Base-by-base conservation (phyloP, 2,113 vertebrate genomes). In the Syrmaticus mikado region DNA sequence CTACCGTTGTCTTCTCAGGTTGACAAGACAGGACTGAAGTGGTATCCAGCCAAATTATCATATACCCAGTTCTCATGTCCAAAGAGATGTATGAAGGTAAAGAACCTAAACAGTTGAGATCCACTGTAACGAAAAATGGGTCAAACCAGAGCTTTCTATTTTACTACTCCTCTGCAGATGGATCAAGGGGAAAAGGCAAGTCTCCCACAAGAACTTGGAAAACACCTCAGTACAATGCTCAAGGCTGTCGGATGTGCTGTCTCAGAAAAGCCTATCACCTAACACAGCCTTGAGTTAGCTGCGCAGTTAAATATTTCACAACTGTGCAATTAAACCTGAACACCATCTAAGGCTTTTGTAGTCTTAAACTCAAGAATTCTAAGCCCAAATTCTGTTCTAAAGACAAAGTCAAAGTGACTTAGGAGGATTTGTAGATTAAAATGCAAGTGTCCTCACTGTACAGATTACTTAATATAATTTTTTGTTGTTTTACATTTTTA, bases 401-500 rank as follows among this genome's bases (percentile, higher is more conserved):
- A 82, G 75, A 64, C 68, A 84, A 71, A 93, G 43, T 73, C 60
- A 84, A 74, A 93, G 40, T 73, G 58, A 55, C 36, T 82, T 45
- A 36, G 68, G 38, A 60, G 85, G 82, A 80, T 77, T 32, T 85
- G 65, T 46, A 72, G 65, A 36, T 83, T 74, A 83, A 70, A 71
- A 55, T 85, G 91, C 66, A 68, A 87, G 75, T 67, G 46, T 16
- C 38, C 57, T 70, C 50, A 30, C 67, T 91, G 43, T 70, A 17
- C 36, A 62, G 71, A 79, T 89, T 34, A 22, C 36, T 92, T 82
- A 64, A 67, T 40, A 64, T 57, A 46, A 48, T 85, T 90, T 91
- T 67, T n/a, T 85, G 85, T 79, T 89, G 64, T 71, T 53, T 53
- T 30, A 53, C 32, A 18, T 67, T 93, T 87, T 93, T 91, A 77